Evolutionary conservation across 1,140 invertebrate species (phyloP).

Genomic region (Hesperophylax magnus): DNA sequence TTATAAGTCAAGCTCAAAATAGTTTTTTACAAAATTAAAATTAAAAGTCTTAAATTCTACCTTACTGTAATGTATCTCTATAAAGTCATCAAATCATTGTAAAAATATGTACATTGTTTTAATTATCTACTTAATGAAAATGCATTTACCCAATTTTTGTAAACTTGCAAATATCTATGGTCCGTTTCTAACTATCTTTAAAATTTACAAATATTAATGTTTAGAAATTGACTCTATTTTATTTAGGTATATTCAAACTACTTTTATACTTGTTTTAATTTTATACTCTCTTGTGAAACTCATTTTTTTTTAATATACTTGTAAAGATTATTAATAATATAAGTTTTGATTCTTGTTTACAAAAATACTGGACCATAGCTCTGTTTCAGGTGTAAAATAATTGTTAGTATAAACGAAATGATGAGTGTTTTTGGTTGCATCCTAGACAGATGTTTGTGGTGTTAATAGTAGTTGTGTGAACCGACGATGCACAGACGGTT

Average conservation of each 20-base stretch:
- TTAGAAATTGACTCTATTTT: neutral
- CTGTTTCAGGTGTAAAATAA: neutral
- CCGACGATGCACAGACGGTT: conserved; percentile 21
- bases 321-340: too few relatives aligned
- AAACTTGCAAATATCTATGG: conserved; percentile 5
- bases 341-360: neutral
- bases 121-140: conserved; percentile 38
- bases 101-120: conserved; percentile 29
- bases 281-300: neutral
- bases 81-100: conserved; percentile 25
- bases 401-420: conserved; percentile 5
- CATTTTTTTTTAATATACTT: neutral
- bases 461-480: conserved; percentile 4
- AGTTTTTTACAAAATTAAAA: too few relatives aligned
- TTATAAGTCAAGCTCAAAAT: too few relatives aligned
- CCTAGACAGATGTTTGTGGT: neutral
- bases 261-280: too few relatives aligned
- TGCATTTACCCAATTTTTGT: conserved; percentile 40
- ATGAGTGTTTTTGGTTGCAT: conserved; percentile 34
- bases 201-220: neutral
- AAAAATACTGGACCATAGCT: conserved; percentile 13
- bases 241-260: neutral
- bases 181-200: neutral
- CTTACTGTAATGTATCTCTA: neutral
- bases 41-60: too few relatives aligned